Base-by-base conservation (phyloP, 2,888 invertebrate species). In the Deilephila elpenor region DNA sequence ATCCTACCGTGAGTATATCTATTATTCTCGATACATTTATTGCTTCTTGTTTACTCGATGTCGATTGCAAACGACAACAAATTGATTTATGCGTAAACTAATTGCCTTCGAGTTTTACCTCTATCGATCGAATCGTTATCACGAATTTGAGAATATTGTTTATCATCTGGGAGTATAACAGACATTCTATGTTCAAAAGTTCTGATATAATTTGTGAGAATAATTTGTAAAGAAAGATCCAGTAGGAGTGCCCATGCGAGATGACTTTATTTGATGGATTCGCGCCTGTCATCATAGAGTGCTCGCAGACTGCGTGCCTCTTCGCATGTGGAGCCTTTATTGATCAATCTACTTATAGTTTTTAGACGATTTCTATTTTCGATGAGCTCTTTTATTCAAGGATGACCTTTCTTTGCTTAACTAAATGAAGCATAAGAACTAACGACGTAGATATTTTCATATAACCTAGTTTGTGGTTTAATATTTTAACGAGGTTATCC, bases 51-150 rank as follows among this genome's bases (percentile, higher is more conserved):
- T 59, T 56, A 73, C n/a, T 44, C 29, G 5, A 56, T n/a, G 32
- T 29, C 14, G 56, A 37, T 64, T 17, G 79, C 76, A 78, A 81
- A 78, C 75, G 74, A 59, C 73, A 72, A 71, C 72, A 72, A 76
- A 75, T 76, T 73, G 74, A 74, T 75, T 71, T 59, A 75, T 77
- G 75, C 75, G 77, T 73, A 77, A 32, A 75, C 75, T 80, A 78
- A 79, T 80, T 77, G 76, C 74, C 78, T 77, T 80, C 78, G 72
- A 83, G 83, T 82, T 82, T 83, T 79, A 78, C 76, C 79, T 83
- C 79, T 91, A 93, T 93, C 90, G 93, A 93, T 92, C 91, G 88
- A 72, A 71, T 83, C 84, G 84, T 86, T 89, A 88, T 87, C 67
- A 84, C 83, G 78, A 81, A 81, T 78, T 79, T 78, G 77, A 82